Evolutionary conservation across 2,113 vertebrate genomes (phyloP).

Genomic region (Cebus imitator): DNA sequence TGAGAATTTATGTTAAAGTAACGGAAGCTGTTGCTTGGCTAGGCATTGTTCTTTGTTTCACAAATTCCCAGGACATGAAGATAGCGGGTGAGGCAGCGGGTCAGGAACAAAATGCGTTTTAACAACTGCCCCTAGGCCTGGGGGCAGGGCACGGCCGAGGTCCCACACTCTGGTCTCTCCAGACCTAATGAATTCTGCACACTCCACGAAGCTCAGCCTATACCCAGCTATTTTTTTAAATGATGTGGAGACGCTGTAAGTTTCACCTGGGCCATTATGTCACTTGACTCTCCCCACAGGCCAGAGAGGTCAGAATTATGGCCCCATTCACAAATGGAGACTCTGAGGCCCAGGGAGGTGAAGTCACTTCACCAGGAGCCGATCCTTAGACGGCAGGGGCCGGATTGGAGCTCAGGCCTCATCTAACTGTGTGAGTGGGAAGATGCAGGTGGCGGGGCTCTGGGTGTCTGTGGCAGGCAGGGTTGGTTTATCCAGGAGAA

Average conservation of each 20-base stretch:
- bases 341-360: neutral
- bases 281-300: neutral
- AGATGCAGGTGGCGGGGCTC: neutral
- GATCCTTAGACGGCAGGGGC: neutral
- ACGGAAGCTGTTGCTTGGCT: neutral
- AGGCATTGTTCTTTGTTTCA: neutral
- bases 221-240: neutral
- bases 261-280: neutral
- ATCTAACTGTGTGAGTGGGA: neutral
- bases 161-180: neutral
- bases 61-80: neutral
- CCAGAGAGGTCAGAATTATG: neutral
- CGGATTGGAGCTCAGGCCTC: neutral
- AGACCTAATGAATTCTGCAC: neutral
- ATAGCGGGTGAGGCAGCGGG: neutral
- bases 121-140: neutral
- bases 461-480: neutral
- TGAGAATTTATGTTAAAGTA: neutral
- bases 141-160: neutral
- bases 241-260: neutral
- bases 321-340: neutral
- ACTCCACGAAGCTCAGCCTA: neutral
- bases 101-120: neutral
- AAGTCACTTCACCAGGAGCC: neutral
- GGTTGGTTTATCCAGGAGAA: neutral